Conservation (phyloP, 2,797 vertebrate species). For the Morelia viridis region DNA sequence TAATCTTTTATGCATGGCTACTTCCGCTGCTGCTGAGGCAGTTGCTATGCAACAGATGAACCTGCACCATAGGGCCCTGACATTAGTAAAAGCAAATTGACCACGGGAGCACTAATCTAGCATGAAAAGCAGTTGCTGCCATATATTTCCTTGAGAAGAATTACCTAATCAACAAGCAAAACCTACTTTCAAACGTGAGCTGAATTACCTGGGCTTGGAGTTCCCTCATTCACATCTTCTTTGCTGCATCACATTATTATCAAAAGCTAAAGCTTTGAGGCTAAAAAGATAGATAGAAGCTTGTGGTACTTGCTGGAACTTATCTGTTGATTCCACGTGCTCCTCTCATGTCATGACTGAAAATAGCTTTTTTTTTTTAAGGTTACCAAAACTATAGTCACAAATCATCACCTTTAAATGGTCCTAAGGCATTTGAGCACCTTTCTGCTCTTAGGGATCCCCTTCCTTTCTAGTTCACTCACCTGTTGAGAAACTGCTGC, state of each 20-base stretch:
- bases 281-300: conserved; percentile 32
- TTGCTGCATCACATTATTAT: conserved; percentile 42
- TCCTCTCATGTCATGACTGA: conserved; percentile 2
- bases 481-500: background rate
- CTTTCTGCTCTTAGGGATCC: background rate
- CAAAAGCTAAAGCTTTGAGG: conserved; percentile 31
- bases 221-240: conserved; percentile 66
- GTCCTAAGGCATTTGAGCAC: background rate
- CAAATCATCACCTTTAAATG: background rate
- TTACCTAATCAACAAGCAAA: conserved; percentile 74
- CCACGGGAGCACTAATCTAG: conserved; percentile 97
- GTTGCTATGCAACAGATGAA: conserved; percentile 97
- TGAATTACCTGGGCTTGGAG: conserved; percentile 67
- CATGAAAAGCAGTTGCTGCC: conserved; percentile 90
- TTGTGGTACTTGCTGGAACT: conserved; percentile 45
- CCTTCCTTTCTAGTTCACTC: background rate
- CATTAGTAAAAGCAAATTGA: conserved; percentile 99
- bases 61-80: conserved; percentile 92
- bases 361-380: conserved; percentile 38
- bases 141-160: conserved; percentile 74
- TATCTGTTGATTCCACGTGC: conserved; percentile 57
- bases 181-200: conserved; percentile 68
- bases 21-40: conserved; percentile 86
- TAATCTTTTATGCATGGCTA: conserved; percentile 98
- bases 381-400: conserved; percentile 33